Percentiles rank a stretch among this genome's conserved stretches.
Evolutionary conservation across 2,888 invertebrate species (phyloP).

Genomic region (Chrysina gloriosa): DNA sequence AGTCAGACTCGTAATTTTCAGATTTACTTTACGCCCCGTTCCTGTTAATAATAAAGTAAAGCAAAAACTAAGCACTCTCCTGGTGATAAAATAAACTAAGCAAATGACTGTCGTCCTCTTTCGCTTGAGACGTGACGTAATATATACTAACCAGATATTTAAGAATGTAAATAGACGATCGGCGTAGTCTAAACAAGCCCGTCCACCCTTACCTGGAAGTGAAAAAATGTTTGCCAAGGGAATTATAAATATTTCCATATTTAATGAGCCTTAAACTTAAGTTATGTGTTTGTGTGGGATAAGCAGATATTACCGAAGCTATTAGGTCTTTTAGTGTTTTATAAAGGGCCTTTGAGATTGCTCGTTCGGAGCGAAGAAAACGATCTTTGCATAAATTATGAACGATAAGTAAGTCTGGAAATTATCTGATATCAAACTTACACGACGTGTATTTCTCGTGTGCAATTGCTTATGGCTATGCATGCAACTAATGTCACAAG

Average conservation of each 20-base stretch:
- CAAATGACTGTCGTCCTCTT: constrained; percentile 27
- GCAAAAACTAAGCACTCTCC: constrained; percentile 38
- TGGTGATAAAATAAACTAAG: constrained; percentile 39
- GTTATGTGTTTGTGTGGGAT: constrained; percentile 36
- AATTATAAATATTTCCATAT: constrained; percentile 47
- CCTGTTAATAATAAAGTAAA: constrained; percentile 34
- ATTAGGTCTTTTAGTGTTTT: constrained; percentile 11
- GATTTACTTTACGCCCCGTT: constrained; percentile 22
- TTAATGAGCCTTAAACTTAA: constrained; percentile 44
- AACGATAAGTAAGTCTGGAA: not conserved
- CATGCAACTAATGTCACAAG: too few relatives aligned
- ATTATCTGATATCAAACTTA: too few relatives aligned
- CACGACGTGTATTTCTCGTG: too few relatives aligned
- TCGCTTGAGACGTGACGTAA: constrained; percentile 25
- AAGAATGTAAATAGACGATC: constrained; percentile 49
- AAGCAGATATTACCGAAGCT: constrained; percentile 27
- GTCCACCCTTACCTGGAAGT: constrained; percentile 45
- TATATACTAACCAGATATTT: constrained; percentile 44
- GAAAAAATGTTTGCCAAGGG: constrained; percentile 44
- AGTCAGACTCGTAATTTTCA: constrained; percentile 18
- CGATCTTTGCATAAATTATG: not conserved
- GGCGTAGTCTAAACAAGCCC: constrained; percentile 50
- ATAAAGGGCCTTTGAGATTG: constrained; percentile 20
- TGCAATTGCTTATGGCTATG: too few relatives aligned
- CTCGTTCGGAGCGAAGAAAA: constrained; percentile 6